These are phyloP conservation scores for Henicopernis longicauda DNA, from an alignment of 2,113 vertebrate genomes.

Conservation along the genomic window DNA sequence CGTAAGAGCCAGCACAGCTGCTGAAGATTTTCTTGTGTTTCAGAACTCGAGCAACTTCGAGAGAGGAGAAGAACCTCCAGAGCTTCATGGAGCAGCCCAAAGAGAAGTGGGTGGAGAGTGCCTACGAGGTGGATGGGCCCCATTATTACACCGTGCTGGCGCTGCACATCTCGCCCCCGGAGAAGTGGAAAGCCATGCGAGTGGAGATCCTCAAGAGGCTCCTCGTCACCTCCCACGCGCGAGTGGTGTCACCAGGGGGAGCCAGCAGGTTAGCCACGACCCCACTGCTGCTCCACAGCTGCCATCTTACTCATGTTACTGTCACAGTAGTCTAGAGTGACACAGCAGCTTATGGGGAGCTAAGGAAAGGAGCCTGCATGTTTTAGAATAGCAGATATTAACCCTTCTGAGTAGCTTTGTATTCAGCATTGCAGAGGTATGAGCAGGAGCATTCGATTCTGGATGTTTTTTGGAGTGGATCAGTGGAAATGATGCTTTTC, in stretches of 20 bases:
- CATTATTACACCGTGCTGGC: slow-evolving; percentile 93
- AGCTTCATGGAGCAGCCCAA: slow-evolving; percentile 94
- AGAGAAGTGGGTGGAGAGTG: slow-evolving; percentile 95
- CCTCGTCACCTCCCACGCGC: slow-evolving; percentile 82
- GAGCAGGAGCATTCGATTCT: background rate
- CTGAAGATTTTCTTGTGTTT: background rate
- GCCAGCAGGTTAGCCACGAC: slow-evolving; percentile 82
- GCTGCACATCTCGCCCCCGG: slow-evolving; percentile 88
- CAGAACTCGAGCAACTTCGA: slow-evolving; percentile 92
- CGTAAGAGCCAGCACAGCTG: background rate
- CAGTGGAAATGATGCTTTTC: background rate
- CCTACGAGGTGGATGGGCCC: slow-evolving; percentile 94
- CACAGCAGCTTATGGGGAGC: rapidly evolving
- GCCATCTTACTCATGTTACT: background rate
- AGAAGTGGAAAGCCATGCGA: slow-evolving; percentile 84
- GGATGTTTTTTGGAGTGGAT: background rate
- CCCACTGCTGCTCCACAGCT: background rate
- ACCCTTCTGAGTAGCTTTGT: background rate
- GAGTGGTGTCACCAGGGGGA: slow-evolving; percentile 84
- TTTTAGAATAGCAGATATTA: too few relatives aligned
- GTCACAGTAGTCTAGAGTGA: background rate
- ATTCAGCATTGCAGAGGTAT: rapidly evolving
- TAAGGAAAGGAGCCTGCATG: background rate
- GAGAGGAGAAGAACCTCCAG: slow-evolving; percentile 97
- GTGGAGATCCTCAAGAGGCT: slow-evolving; percentile 88